phyloP scores from a whole-genome alignment of 2,797 vertebrate species.

The Phrynocephalus vlangalii region DNA sequence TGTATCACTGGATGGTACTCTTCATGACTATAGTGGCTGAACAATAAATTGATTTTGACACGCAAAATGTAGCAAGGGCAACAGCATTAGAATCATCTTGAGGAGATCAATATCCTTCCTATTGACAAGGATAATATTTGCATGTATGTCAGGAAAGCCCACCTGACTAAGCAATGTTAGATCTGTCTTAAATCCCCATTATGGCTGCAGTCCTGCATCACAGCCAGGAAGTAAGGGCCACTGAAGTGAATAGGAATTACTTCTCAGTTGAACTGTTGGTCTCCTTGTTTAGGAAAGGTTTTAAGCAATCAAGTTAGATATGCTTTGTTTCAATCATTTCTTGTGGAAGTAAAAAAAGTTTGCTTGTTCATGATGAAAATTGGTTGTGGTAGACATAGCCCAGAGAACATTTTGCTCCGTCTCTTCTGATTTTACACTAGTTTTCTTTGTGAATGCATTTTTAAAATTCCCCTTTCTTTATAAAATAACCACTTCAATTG shows the following conservation, averaged over 20 bases:
- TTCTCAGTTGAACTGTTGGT: no score
- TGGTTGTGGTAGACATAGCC: neutral
- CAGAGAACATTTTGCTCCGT: neutral
- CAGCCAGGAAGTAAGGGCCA: neutral
- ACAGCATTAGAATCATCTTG: neutral
- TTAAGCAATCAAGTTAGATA: neutral
- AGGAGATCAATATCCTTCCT: constrained; percentile 7
- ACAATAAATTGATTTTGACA: constrained; percentile 31
- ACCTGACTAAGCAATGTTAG: neutral
- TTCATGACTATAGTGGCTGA: neutral
- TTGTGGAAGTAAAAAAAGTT: neutral
- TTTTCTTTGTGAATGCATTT: neutral
- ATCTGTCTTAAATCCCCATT: neutral
- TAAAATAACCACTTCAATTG: constrained; percentile 36
- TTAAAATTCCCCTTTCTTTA: constrained; percentile 17
- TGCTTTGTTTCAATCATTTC: neutral
- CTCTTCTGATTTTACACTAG: neutral
- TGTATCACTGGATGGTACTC: neutral
- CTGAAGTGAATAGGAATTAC: neutral
- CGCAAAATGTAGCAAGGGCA: constrained; percentile 24
- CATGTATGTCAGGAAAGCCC: neutral
- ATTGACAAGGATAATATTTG: neutral
- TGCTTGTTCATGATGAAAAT: neutral
- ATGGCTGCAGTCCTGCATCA: neutral
- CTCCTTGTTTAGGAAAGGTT: neutral